These are phyloP conservation scores for Dicyrtoma fusca DNA, from an alignment of 2,888 invertebrate species.

Conservation along the genomic window DNA sequence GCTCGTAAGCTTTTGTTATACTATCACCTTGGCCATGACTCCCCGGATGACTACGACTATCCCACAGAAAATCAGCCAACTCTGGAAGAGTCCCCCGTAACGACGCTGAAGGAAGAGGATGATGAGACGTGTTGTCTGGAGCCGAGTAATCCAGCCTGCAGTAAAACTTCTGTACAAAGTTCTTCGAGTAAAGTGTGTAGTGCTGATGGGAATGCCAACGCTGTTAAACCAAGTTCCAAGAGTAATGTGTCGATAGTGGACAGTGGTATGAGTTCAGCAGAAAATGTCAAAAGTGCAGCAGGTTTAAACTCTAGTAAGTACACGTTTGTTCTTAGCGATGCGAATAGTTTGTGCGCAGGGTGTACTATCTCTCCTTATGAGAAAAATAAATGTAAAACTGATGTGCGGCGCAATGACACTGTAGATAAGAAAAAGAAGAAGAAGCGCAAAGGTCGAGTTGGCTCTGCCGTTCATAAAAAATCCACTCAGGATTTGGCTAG, in stretches of 20 bases:
- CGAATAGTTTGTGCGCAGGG: slow-evolving; percentile 53
- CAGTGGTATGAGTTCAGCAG: neutral
- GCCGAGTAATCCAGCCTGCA: neutral
- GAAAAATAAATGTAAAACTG: slow-evolving; percentile 22
- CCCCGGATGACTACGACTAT: slow-evolving; percentile 51
- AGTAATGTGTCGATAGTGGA: neutral
- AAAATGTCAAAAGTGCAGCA: slow-evolving; percentile 9
- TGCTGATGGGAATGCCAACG: neutral
- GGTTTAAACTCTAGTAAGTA: slow-evolving; percentile 30
- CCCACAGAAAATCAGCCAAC: slow-evolving; percentile 28
- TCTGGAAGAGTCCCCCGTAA: neutral
- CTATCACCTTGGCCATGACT: slow-evolving; percentile 54
- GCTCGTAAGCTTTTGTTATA: slow-evolving; percentile 70
- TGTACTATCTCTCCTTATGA: slow-evolving; percentile 40
- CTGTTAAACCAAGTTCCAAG: neutral
- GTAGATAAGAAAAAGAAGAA: slow-evolving; percentile 34
- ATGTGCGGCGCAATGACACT: slow-evolving; percentile 13
- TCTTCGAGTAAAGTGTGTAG: neutral
- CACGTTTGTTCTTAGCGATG: slow-evolving; percentile 49
- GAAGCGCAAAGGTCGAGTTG: slow-evolving; percentile 15
- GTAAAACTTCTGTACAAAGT: neutral
- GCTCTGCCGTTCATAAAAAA: slow-evolving; percentile 8
- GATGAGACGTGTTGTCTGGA: neutral
- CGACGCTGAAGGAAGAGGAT: neutral
- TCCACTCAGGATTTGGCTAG: neutral